A percentile compares a stretch with the other conserved stretches of the same genome.
phyloP scores from a whole-genome alignment of 2,797 vertebrate genomes.

The Pteropus rufus region DNA sequence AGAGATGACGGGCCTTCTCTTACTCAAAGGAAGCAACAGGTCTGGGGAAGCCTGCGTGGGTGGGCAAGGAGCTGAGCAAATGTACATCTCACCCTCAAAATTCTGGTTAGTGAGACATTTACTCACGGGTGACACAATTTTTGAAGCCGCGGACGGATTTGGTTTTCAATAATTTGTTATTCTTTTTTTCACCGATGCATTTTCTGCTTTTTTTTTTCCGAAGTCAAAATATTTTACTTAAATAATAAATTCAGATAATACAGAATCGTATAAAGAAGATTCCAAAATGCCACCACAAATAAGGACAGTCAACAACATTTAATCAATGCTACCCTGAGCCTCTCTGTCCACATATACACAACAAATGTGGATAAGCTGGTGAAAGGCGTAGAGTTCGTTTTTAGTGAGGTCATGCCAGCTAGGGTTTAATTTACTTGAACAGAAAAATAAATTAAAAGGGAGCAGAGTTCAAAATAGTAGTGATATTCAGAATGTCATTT shows the following conservation, averaged over 20 bases:
- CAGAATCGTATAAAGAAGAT: background rate
- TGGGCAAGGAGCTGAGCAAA: rapidly evolving
- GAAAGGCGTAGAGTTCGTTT: background rate
- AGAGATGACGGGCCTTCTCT: rapidly evolving
- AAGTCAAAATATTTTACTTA: background rate
- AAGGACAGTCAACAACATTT: background rate
- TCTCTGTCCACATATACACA: rapidly evolving
- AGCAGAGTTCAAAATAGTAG: background rate
- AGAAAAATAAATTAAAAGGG: background rate
- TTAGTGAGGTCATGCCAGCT: background rate
- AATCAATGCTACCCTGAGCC: rapidly evolving
- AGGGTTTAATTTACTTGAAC: too few relatives aligned
- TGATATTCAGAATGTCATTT: background rate
- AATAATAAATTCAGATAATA: background rate
- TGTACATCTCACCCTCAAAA: too few relatives aligned
- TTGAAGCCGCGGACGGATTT: rapidly evolving
- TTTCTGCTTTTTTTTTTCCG: too few relatives aligned
- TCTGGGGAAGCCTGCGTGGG: rapidly evolving
- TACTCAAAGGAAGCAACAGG: background rate
- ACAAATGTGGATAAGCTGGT: too few relatives aligned
- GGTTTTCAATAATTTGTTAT: too few relatives aligned
- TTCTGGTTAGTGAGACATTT: background rate
- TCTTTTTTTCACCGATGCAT: background rate
- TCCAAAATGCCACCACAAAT: background rate
- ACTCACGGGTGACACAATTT: too few relatives aligned